Evolutionary conservation across 2,797 vertebrate genomes (phyloP).

Genomic region (Labroides dimidiatus): DNA sequence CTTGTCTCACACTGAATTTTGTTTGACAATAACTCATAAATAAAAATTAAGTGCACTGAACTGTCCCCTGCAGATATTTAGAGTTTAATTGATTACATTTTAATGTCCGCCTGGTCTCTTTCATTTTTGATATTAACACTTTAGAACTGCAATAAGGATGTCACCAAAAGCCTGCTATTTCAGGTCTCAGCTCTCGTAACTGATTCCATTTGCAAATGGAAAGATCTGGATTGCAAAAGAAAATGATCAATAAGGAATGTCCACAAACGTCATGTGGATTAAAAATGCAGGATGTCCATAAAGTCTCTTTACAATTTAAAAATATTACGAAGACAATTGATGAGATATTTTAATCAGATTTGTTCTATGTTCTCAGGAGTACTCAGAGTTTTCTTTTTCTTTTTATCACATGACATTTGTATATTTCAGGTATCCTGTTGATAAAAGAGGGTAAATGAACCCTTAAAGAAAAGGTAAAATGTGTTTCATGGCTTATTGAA

Average conservation of each 20-base stretch:
- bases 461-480: too few relatives aligned
- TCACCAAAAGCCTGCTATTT: slow-evolving; percentile 8
- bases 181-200: not conserved
- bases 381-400: too few relatives aligned
- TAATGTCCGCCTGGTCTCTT: not conserved
- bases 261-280: too few relatives aligned
- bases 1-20: not conserved
- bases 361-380: too few relatives aligned
- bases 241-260: slow-evolving; percentile 26
- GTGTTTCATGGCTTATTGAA: too few relatives aligned
- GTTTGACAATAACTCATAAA: not conserved
- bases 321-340: too few relatives aligned
- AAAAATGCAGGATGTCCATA: too few relatives aligned
- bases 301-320: too few relatives aligned
- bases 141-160: not conserved
- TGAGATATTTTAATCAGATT: too few relatives aligned
- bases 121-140: not conserved
- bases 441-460: too few relatives aligned
- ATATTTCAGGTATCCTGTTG: too few relatives aligned
- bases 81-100: slow-evolving; percentile 17
- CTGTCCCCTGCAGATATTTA: not conserved
- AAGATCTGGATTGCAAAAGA: not conserved
- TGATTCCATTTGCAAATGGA: not conserved
- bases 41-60: not conserved
- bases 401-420: too few relatives aligned